These are phyloP conservation scores for Gastrophysa polygoni DNA, from an alignment of 2,888 invertebrate genomes.

Conservation along the genomic window DNA sequence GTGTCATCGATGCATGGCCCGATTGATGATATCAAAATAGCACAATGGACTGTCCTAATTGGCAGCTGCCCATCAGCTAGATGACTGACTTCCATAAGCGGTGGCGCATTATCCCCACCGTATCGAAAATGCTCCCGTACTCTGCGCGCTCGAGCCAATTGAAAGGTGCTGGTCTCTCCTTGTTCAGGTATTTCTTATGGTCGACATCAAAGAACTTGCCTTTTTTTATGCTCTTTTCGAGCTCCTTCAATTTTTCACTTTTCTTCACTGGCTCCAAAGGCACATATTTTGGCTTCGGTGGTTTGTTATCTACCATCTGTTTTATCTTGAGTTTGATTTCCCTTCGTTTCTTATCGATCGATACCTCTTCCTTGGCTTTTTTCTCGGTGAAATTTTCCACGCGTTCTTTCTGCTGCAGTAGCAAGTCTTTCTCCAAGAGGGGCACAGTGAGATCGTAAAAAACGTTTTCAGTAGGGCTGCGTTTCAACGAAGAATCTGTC, in stretches of 20 bases:
- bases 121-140: conserved; percentile 53
- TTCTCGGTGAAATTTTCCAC: conserved; percentile 53
- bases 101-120: conserved; percentile 57
- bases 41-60: conserved; percentile 48
- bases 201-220: conserved; percentile 56
- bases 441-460: conserved; percentile 47
- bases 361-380: conserved; percentile 52
- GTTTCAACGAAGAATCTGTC: conserved; percentile 16
- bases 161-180: conserved; percentile 40
- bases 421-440: conserved; percentile 52
- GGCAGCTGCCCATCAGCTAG: conserved; percentile 42
- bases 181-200: conserved; percentile 53
- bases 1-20: conserved; percentile 44
- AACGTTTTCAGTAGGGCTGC: conserved; percentile 31
- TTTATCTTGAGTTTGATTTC: conserved; percentile 51
- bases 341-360: conserved; percentile 51
- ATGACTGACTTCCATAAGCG: conserved; percentile 55
- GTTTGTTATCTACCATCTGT: conserved; percentile 46
- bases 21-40: conserved; percentile 47
- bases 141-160: conserved; percentile 52
- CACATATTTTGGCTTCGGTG: conserved; percentile 49
- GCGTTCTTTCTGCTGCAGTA: conserved; percentile 54
- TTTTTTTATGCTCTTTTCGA: conserved; percentile 53
- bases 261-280: conserved; percentile 55
- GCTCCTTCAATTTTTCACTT: conserved; percentile 54